These are phyloP conservation scores for Zaprionus taronus DNA, from an alignment of 1,140 invertebrate species.

Conservation along the genomic window DNA sequence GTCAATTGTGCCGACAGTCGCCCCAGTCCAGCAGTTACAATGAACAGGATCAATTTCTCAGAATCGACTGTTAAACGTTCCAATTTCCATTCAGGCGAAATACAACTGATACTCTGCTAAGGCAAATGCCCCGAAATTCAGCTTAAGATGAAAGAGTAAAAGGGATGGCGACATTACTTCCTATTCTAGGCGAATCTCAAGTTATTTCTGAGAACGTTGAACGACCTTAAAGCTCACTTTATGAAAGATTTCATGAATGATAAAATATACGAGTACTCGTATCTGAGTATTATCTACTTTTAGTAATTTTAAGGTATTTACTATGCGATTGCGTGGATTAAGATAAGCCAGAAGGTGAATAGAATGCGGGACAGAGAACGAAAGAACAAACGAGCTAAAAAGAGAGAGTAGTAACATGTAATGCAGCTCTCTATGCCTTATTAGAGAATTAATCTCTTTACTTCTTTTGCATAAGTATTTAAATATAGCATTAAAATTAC, in stretches of 20 bases:
- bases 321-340: not conserved
- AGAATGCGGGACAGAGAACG: not conserved
- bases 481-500: no score
- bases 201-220: not conserved
- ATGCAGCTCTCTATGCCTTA: no score
- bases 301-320: not conserved
- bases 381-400: not conserved
- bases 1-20: slow-evolving; percentile 2
- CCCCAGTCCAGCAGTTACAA: not conserved
- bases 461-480: no score
- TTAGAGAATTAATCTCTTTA: no score
- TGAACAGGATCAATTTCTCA: not conserved
- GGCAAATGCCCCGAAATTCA: no score
- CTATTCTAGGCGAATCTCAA: not conserved
- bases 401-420: no score
- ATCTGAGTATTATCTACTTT: not conserved
- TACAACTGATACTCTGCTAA: not conserved
- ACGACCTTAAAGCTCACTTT: not conserved
- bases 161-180: no score
- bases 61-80: not conserved
- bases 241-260: not conserved
- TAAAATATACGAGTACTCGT: not conserved
- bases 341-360: not conserved
- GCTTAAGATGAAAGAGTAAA: no score
- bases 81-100: not conserved